Conservation (phyloP, 1,140 invertebrate species). For the Belonocnema kinseyi region DNA sequence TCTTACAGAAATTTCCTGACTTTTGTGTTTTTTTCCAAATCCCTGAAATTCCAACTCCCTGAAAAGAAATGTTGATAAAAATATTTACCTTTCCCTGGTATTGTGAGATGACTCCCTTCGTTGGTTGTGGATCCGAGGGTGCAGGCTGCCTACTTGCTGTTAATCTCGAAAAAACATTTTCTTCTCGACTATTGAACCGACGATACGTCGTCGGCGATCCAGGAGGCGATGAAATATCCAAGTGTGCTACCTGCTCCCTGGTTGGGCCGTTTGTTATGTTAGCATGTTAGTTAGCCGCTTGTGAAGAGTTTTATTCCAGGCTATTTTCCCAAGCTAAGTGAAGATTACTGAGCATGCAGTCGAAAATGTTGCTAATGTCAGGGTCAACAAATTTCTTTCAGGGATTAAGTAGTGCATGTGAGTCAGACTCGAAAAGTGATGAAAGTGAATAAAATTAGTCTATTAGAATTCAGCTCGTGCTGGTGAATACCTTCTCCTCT, state of each 20-base stretch:
- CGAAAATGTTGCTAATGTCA: constrained; percentile 1
- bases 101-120: constrained; percentile 81
- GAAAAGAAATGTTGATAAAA: background rate
- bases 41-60: too few species aligned
- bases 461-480: background rate
- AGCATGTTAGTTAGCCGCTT: constrained; percentile 69
- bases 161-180: constrained; percentile 89
- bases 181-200: constrained; percentile 80
- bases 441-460: background rate
- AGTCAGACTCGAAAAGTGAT: background rate
- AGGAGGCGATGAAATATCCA: constrained; percentile 78
- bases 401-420: background rate
- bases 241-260: constrained; percentile 77
- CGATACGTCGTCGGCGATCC: constrained; percentile 81
- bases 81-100: constrained; percentile 79
- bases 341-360: constrained; percentile 36
- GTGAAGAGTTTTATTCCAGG: constrained; percentile 46
- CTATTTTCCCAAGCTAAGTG: constrained; percentile 39
- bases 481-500: background rate
- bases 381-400: background rate
- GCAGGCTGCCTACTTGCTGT: constrained; percentile 78
- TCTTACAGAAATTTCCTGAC: too few species aligned
- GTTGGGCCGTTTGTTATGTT: constrained; percentile 70
- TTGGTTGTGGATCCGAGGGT: constrained; percentile 75
- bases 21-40: too few species aligned